phyloP scores from a whole-genome alignment of 2,888 invertebrate species.

The Dicycla oo region DNA sequence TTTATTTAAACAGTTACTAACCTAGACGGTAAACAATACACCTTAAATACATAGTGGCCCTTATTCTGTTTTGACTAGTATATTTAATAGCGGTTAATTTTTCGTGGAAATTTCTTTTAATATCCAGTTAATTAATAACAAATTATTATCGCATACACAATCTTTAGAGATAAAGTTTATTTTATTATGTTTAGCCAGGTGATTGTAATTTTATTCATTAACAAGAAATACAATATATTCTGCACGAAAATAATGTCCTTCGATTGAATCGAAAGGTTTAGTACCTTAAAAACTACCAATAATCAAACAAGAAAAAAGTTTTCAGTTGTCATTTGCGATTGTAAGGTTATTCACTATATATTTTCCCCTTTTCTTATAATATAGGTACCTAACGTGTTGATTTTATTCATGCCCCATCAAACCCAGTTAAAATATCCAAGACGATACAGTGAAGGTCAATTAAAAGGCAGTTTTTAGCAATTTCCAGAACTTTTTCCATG shows the following conservation, averaged over 20 bases:
- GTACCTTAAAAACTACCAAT: too few relatives aligned
- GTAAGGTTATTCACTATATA: not conserved
- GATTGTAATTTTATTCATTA: not conserved
- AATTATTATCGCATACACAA: slow-evolving; percentile 12
- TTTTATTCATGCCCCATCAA: not conserved
- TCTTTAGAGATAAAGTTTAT: not conserved
- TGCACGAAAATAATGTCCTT: too few relatives aligned
- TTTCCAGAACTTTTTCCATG: slow-evolving; percentile 33
- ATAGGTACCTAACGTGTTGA: too few relatives aligned
- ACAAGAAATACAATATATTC: too few relatives aligned
- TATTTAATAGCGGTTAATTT: not conserved
- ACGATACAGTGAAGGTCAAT: slow-evolving; percentile 13
- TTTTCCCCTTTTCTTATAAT: not conserved
- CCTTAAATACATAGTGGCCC: too few relatives aligned
- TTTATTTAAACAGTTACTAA: too few relatives aligned
- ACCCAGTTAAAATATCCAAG: not conserved
- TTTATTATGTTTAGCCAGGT: slow-evolving; percentile 1
- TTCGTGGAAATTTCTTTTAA: not conserved
- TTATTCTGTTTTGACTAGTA: too few relatives aligned
- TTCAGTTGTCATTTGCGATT: not conserved
- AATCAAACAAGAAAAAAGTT: too few relatives aligned
- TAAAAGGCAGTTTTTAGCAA: slow-evolving; percentile 22
- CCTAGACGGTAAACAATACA: too few relatives aligned
- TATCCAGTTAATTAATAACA: slow-evolving; percentile 3
- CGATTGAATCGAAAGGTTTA: too few relatives aligned